Percentiles rank a stretch among this genome's conserved stretches.
phyloP scores from a whole-genome alignment of 2,888 invertebrate species.

The Tryphoninae sp. region DNA sequence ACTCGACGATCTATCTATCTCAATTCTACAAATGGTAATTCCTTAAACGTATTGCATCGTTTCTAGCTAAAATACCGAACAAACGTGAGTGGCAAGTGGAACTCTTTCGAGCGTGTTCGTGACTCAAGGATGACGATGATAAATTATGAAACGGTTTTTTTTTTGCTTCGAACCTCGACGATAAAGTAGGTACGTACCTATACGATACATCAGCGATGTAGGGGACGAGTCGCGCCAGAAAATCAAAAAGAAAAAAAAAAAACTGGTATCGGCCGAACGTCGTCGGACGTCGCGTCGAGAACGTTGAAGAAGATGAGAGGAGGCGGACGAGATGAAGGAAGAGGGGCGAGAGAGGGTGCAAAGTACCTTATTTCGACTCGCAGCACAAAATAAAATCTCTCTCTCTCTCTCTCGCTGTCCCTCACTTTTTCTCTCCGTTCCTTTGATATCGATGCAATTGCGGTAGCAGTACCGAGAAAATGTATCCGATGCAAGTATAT shows the following conservation, averaged over 20 bases:
- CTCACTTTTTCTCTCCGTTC: background rate
- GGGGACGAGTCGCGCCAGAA: slow-evolving; percentile 40
- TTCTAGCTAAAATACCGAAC: too few relatives aligned
- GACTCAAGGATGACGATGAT: background rate
- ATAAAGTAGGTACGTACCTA: background rate
- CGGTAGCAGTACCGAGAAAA: slow-evolving; percentile 51
- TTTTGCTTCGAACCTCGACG: background rate
- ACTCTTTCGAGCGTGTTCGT: background rate
- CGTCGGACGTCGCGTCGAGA: slow-evolving; percentile 20
- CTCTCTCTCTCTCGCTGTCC: background rate
- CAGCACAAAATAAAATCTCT: background rate
- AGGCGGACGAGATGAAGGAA: background rate
- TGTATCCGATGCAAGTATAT: slow-evolving; percentile 29
- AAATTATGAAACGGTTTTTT: background rate
- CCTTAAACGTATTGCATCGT: too few relatives aligned
- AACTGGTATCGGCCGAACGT: slow-evolving; percentile 32
- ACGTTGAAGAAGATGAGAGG: slow-evolving; percentile 15
- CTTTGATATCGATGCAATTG: slow-evolving; percentile 45
- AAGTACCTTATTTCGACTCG: background rate
- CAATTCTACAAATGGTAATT: too few relatives aligned
- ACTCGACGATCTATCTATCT: too few relatives aligned
- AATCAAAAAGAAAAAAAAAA: slow-evolving; percentile 44
- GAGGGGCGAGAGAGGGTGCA: background rate
- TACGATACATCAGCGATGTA: background rate
- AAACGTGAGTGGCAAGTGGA: too few relatives aligned